A percentile compares a stretch with the other conserved stretches of the same genome.
Conservation (phyloP, 2,888 invertebrate species). For the Trissolcus japonicus region DNA sequence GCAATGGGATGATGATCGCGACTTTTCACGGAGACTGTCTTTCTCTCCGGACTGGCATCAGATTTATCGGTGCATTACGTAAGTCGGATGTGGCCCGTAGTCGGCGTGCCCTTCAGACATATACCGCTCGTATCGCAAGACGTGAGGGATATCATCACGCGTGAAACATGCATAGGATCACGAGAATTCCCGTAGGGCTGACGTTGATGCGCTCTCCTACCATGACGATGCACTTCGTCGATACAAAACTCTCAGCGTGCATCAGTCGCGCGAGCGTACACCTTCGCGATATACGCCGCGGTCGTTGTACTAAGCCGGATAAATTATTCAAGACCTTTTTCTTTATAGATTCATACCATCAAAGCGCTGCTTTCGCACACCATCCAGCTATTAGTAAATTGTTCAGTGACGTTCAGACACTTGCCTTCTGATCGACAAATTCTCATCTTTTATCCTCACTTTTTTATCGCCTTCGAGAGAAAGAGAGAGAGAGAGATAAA, state of each 20-base stretch:
- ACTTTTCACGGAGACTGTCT: slow-evolving; percentile 22
- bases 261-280: slow-evolving; percentile 36
- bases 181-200: slow-evolving; percentile 44
- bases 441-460: too few relatives aligned
- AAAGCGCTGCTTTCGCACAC: slow-evolving; percentile 28
- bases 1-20: slow-evolving; percentile 17
- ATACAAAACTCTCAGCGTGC: slow-evolving; percentile 37
- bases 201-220: slow-evolving; percentile 42
- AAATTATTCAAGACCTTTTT: slow-evolving; percentile 48
- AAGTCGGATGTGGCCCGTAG: slow-evolving; percentile 14
- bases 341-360: slow-evolving; percentile 49
- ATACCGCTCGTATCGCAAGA: slow-evolving; percentile 25
- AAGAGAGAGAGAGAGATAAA: not conserved
- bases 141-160: slow-evolving; percentile 49
- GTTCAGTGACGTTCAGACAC: slow-evolving; percentile 14
- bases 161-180: slow-evolving; percentile 49
- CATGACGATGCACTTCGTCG: slow-evolving; percentile 49
- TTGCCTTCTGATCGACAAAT: not conserved
- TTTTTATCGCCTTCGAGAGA: not conserved
- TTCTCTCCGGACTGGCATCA: slow-evolving; percentile 5
- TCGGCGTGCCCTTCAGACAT: slow-evolving; percentile 39
- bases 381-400: slow-evolving; percentile 31
- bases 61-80: slow-evolving; percentile 41
- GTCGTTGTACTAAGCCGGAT: slow-evolving; percentile 43
- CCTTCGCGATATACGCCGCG: slow-evolving; percentile 34